phyloP scores from a whole-genome alignment of 1,140 invertebrate species.

The Stratiolaelaps scimitus region DNA sequence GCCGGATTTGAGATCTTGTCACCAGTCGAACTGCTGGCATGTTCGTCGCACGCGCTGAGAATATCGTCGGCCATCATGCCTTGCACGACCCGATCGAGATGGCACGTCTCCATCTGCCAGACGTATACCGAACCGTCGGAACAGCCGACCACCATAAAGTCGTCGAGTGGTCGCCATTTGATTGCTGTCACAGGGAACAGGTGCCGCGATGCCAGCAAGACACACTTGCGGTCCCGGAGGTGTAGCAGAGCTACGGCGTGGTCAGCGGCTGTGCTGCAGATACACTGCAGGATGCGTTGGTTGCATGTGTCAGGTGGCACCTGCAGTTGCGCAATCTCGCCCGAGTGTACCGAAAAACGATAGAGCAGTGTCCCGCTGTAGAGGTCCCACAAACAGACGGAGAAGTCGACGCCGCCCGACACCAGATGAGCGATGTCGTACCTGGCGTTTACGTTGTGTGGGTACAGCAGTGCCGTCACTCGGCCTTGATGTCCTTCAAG shows the following conservation, averaged over 20 bases:
- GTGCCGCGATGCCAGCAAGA: constrained; percentile 87
- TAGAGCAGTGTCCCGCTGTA: constrained; percentile 76
- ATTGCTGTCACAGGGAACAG: constrained; percentile 89
- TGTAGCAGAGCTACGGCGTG: constrained; percentile 90
- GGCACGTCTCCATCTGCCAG: constrained; percentile 99
- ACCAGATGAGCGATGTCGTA: constrained; percentile 84
- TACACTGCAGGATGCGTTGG: constrained; percentile 76
- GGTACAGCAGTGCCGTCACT: constrained; percentile 90
- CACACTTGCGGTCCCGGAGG: constrained; percentile 82
- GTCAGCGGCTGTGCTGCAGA: constrained; percentile 92
- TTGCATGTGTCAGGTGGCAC: constrained; percentile 83
- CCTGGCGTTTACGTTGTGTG: constrained; percentile 74
- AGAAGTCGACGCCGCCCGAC: constrained; percentile 93
- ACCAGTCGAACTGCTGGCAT: constrained; percentile 46
- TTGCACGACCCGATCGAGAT: constrained; percentile 86
- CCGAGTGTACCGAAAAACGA: constrained; percentile 89
- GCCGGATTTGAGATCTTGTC: constrained; percentile 74
- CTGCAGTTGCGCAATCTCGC: constrained; percentile 65
- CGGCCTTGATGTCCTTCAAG: constrained; percentile 77
- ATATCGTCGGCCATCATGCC: constrained; percentile 92
- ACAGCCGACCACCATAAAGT: constrained; percentile 96
- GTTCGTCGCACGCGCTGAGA: constrained; percentile 85
- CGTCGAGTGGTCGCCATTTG: constrained; percentile 92
- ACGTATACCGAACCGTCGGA: constrained; percentile 94
- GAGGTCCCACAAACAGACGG: constrained; percentile 93